Base-by-base conservation (phyloP, 2,888 invertebrate species). In the Drymonia ruficornis region DNA sequence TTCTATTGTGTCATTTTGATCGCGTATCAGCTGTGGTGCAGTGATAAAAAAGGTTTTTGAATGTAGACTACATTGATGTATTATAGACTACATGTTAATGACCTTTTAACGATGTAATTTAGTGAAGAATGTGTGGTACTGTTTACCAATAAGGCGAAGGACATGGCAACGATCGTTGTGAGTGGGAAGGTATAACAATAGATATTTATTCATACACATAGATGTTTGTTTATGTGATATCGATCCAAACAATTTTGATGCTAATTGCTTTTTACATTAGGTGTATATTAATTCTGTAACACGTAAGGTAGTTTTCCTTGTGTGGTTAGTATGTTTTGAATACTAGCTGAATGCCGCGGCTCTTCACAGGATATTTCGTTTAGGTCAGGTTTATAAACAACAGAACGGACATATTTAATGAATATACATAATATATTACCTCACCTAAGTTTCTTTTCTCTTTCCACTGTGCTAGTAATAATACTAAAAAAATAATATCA, bases 111-210 rank as follows among this genome's bases (percentile, higher is more conserved):
- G 52, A 61, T 56, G 63, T 63, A 61, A 67, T 66, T 69, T 60
- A 50, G 59, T 58, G 63, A 63, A 65, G 64, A 65, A 70, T 69
- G 61, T 56, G 49, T 55, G 52, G 46, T 53, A 63, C 64, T 63
- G 56, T 59, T 68, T 70, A 72, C 54, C 55, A 63, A 61, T 69
- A 56, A 53, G 40, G 31, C 50, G 55, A 63, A 71, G 64, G 62
- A 66, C 53, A 80, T 79, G 79, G 72, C 76, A 18, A 56, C 72
- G 12, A 60, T 79, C 31, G 62, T 73, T 53, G 59, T 73, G 50
- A 69, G 56, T 56, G 69, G 73, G 57, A 79, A 79, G 78, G 79
- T 81, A 77, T 44, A 40, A 55, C 36, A 52, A 53, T 61, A 38
- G 42, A 61, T 53, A 55, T 29, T 29, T 59, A 23, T 61, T 54